Percentiles rank a stretch among this genome's conserved stretches.
phyloP scores from a whole-genome alignment of 2,113 vertebrate genomes.

The Indicator indicator region DNA sequence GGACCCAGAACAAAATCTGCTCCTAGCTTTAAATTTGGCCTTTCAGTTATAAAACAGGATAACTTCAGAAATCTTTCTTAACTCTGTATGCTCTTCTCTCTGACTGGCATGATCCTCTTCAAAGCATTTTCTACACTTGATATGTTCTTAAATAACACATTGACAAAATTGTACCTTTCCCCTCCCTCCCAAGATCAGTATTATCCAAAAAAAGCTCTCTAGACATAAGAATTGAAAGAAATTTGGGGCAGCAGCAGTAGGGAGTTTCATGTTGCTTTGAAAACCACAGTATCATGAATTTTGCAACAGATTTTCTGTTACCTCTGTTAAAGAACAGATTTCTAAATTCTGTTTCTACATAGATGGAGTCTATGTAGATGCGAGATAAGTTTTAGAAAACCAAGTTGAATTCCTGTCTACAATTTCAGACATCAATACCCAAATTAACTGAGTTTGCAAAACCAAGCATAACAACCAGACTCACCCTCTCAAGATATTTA shows the following conservation, averaged over 20 bases:
- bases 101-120: not conserved
- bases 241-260: fast-evolving
- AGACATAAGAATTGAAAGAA: not conserved
- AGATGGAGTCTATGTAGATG: not conserved
- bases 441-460: constrained; percentile 31
- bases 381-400: not conserved
- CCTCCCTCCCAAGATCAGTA: not conserved
- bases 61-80: not conserved
- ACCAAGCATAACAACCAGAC: not conserved
- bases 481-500: constrained; percentile 1
- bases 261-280: not conserved
- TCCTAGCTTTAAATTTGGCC: not conserved
- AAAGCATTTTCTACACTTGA: not conserved
- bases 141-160: not conserved
- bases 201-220: not conserved
- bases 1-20: not conserved
- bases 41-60: not conserved
- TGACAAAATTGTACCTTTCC: not conserved
- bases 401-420: not conserved
- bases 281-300: not conserved
- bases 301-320: not conserved
- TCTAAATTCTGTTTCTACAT: not conserved
- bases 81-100: not conserved
- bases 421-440: constrained; percentile 14
- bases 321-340: not conserved